Base-by-base conservation (phyloP, 2,113 vertebrate genomes). In the Cyanistes caeruleus region DNA sequence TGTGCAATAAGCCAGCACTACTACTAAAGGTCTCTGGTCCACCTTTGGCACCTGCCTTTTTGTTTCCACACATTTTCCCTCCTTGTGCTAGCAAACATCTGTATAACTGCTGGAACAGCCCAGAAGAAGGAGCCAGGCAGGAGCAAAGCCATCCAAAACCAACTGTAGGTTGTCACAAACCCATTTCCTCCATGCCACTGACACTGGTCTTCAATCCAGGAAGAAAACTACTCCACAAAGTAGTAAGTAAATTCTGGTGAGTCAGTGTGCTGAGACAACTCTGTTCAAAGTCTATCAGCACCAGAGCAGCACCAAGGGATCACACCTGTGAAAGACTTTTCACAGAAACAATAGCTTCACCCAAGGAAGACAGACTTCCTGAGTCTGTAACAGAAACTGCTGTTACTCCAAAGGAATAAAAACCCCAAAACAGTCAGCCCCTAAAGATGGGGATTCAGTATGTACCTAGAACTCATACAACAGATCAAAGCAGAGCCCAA, bases 401-500 rank as follows among this genome's bases (percentile, higher is more conserved):
- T 83, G 21, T 30, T 64, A 56, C 9, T 35, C 11, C 46, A 56
- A 65, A 65, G 8, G 22, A 80, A 89, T 7, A 15, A n/a, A 70
- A 75, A 20, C 4, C 10, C 20, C 10, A 5, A n/a, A 63, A 7
- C 7, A 62, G 28, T 2, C 23, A 80, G 27, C 24, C 3, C 25
- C 59, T 5, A 37, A 11, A 65, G 28, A 12, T 3, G 6, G 6
- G 22, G 28, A 46, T 23, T 31, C 20, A 15, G 7, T 43, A 28
- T 1, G 3, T 28, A 49, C 16, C 41, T 24, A 15, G 31, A 78
- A 87, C 19, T 62, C 2, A 0, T 7, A 17, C 0, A 7, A 39
- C 3, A 53, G 37, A 44, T 31, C 5, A 75, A 49, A 74, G 56
- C 12, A 65, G 22, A 78, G 25, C 25, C 19, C 79, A 39, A 33